A percentile compares a stretch with the other conserved stretches of the same genome.
Conservation (phyloP, 2,797 vertebrate genomes). For the Decapterus maruadsi region DNA sequence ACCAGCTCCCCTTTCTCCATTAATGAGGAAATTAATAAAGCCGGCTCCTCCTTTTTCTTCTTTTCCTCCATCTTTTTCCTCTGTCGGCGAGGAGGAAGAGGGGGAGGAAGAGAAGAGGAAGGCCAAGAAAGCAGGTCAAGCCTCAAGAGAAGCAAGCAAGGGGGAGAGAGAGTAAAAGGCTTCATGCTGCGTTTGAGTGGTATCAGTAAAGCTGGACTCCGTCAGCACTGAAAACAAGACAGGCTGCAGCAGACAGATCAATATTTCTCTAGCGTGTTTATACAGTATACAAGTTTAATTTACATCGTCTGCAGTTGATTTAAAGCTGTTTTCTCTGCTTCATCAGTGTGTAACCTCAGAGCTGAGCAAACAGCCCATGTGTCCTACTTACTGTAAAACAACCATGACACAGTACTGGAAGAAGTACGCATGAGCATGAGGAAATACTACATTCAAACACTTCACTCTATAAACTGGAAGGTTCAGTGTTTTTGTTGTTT, state of each 20-base stretch:
- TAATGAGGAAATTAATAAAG: conserved; percentile 76
- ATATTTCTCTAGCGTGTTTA: background rate
- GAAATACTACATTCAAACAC: too few relatives aligned
- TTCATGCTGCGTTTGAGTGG: conserved; percentile 21
- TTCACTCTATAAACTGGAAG: too few relatives aligned
- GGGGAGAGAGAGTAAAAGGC: conserved; percentile 4
- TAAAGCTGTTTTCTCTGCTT: background rate
- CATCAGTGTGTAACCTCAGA: background rate
- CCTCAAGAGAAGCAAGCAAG: conserved; percentile 1
- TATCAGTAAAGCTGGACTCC: background rate
- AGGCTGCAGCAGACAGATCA: background rate
- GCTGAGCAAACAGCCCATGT: background rate
- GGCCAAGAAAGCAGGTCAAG: conserved; percentile 6
- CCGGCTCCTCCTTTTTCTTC: conserved; percentile 29
- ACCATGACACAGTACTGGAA: too few relatives aligned
- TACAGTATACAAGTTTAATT: background rate
- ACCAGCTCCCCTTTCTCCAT: conserved; percentile 42
- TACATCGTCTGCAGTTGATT: background rate
- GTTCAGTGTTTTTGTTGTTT: too few relatives aligned
- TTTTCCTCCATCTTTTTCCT: conserved; percentile 21
- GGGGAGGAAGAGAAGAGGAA: conserved; percentile 27
- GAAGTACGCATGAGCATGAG: too few relatives aligned
- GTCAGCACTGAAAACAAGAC: conserved; percentile 1
- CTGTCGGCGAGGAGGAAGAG: conserved; percentile 6
- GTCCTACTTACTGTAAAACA: background rate